Evolutionary conservation across 2,797 vertebrate genomes (phyloP).

Genomic region (Centroberyx gerrardi): DNA sequence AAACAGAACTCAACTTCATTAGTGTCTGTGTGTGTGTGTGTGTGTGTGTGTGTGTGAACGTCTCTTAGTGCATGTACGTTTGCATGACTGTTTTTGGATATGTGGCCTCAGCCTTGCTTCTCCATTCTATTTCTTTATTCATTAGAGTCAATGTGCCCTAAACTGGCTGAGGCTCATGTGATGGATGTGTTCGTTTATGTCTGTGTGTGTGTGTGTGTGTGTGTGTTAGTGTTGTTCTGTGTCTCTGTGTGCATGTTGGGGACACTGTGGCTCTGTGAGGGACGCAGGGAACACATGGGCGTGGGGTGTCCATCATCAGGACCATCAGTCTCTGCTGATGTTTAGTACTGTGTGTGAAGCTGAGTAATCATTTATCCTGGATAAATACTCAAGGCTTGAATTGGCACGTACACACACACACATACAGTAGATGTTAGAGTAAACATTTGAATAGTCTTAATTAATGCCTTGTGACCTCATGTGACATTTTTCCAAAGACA

Average conservation of each 20-base stretch:
- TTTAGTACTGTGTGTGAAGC: slow-evolving; percentile 59
- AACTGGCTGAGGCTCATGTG: background rate
- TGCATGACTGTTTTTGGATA: slow-evolving; percentile 28
- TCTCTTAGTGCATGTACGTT: background rate
- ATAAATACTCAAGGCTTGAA: slow-evolving; percentile 62
- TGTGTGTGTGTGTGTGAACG: background rate
- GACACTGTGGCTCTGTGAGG: slow-evolving; percentile 29
- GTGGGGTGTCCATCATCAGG: slow-evolving; percentile 69
- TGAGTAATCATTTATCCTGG: slow-evolving; percentile 68
- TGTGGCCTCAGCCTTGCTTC: slow-evolving; percentile 10
- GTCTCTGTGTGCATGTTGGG: background rate
- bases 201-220: background rate
- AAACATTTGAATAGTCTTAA: slow-evolving; percentile 72
- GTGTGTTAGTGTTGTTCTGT: background rate
- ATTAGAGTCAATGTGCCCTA: background rate
- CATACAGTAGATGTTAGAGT: slow-evolving; percentile 43
- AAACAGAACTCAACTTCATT: slow-evolving; percentile 72
- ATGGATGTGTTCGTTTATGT: background rate
- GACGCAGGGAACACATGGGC: slow-evolving; percentile 28
- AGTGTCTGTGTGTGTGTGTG: slow-evolving; percentile 13
- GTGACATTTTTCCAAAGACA: slow-evolving; percentile 62
- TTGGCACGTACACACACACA: slow-evolving; percentile 42
- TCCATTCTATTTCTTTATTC: background rate
- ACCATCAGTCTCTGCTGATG: slow-evolving; percentile 63
- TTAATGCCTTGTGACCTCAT: slow-evolving; percentile 49